Evolutionary conservation across 1,140 invertebrate species (phyloP), one percentile per base, ranked within the genome.

Genomic region (Rhagoletis zephyria): DNA sequence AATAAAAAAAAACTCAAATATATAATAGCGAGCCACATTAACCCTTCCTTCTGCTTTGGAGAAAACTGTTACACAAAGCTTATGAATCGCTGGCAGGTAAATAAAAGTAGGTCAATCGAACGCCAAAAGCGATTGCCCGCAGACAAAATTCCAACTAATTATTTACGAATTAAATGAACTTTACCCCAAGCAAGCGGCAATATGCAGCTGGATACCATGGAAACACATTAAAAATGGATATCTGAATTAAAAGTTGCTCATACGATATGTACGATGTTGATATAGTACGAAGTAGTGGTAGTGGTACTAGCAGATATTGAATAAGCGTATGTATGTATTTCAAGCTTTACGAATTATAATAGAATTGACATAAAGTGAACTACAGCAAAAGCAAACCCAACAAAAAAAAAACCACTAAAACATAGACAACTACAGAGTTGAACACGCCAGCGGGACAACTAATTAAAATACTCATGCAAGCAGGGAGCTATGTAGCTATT

Each of bases 91-190:
- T 48, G 12, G 3, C n/a, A 48, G 48, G 16, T 4, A 16, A 48
- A 48, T n/a, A 16, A 81, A 81, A n/a, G 1, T 81, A 48, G 74
- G 74, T 81, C 74, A 81, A 81, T 81, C 7, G 48, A 51, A 51
- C 48, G 14, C 74, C 48, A 81, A 51, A 51, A 51, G 45, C n/a
- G 16, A 19, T 30, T 56, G 74, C 74, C 48, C 12, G 12, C 48
- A 42, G 74, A 42, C 14, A n/a, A 56, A 51, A 19, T 81, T n/a
- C 74, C 48, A 51, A 19, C 74, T 59, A n/a, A 56, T 81, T 81
- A 81, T 81, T 81, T 81, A 81, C 19, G n/a, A 9, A 81, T 81
- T 81, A 81, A 81, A 51, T 81, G 48, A 14, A 51, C 48, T 19
- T 7, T 10, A 56, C 48, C 61, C 61, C 61, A 4, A 16, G 48